These are phyloP conservation scores for Pseudopodoces humilis DNA, from an alignment of 2,113 vertebrate species.

Conservation along the genomic window DNA sequence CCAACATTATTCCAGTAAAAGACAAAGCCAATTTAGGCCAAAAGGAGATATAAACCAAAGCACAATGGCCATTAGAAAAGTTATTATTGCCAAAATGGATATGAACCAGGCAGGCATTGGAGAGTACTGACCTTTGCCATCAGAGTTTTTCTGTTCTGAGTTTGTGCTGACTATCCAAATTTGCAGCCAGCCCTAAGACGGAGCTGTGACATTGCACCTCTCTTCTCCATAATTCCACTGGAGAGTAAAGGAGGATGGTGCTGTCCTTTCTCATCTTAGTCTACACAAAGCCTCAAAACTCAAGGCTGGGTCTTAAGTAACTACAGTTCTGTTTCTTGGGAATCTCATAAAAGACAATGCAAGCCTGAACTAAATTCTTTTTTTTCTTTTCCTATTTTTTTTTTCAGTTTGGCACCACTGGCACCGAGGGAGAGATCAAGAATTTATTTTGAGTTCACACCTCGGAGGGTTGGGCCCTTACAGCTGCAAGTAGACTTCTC, in stretches of 20 bases:
- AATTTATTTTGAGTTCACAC: conserved; percentile 72
- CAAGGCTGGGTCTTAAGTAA: neutral
- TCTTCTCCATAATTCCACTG: neutral
- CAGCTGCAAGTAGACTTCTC: conserved; percentile 74
- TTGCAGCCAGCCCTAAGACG: neutral
- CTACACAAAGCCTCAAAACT: neutral
- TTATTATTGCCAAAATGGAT: neutral
- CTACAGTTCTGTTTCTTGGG: neutral
- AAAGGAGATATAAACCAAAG: neutral
- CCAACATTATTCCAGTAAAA: neutral
- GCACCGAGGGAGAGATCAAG: conserved; percentile 56
- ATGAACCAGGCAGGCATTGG: neutral
- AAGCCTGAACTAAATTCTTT: neutral
- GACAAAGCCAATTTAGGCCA: neutral
- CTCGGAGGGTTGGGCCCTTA: conserved; percentile 54
- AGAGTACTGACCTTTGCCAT: neutral
- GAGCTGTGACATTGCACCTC: neutral
- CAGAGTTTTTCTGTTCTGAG: neutral
- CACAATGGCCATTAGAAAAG: neutral
- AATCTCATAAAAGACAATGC: neutral
- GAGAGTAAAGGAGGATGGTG: neutral
- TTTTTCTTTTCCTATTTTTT: neutral
- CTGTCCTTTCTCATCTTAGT: neutral
- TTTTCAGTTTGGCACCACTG: conserved; percentile 57
- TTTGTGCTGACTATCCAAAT: neutral